Percentiles rank a stretch among this genome's conserved stretches.
These are phyloP conservation scores for Drosophila kurseongensis DNA, from an alignment of 1,140 invertebrate genomes.

Conservation along the genomic window DNA sequence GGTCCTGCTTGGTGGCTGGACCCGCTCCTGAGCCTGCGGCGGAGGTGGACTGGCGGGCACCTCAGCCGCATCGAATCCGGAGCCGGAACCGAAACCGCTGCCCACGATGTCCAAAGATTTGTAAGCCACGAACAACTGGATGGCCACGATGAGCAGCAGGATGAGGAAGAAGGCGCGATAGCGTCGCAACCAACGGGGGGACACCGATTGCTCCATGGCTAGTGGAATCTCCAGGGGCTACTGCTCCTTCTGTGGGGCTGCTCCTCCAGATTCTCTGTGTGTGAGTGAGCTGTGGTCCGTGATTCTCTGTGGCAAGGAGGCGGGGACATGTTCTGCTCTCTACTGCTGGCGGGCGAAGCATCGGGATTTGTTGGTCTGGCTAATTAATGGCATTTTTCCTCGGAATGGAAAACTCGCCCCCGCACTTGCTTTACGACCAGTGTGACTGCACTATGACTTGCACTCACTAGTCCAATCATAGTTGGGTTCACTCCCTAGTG, in stretches of 20 bases:
- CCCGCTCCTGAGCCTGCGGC: conserved; percentile 5
- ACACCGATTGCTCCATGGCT: conserved; percentile 55
- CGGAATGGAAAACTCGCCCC: conserved; percentile 20
- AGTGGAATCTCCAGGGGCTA: conserved; percentile 8
- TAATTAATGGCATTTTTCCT: conserved; percentile 47
- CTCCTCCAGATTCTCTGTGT: conserved; percentile 26
- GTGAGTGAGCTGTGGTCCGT: conserved; percentile 19
- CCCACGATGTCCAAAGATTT: conserved; percentile 72
- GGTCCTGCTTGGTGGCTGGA: not conserved
- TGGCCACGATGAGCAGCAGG: conserved; percentile 84
- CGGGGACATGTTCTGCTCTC: conserved; percentile 58
- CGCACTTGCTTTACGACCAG: conserved; percentile 4
- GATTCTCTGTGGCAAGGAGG: conserved; percentile 13
- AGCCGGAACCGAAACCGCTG: conserved; percentile 37
- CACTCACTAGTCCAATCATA: too few relatives aligned
- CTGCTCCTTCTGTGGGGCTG: conserved; percentile 5
- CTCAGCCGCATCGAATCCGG: conserved; percentile 34
- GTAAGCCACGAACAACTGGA: conserved; percentile 85
- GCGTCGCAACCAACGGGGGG: conserved; percentile 83
- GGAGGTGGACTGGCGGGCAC: not conserved
- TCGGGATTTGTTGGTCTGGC: conserved; percentile 31
- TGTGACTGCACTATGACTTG: conserved; percentile 20
- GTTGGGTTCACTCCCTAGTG: too few relatives aligned
- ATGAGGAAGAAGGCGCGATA: conserved; percentile 85
- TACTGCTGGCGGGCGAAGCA: conserved; percentile 25